Percentiles rank a stretch among this genome's conserved stretches.
Evolutionary conservation across 2,797 vertebrate species (phyloP).

Genomic region (Brachyalestes nurse): DNA sequence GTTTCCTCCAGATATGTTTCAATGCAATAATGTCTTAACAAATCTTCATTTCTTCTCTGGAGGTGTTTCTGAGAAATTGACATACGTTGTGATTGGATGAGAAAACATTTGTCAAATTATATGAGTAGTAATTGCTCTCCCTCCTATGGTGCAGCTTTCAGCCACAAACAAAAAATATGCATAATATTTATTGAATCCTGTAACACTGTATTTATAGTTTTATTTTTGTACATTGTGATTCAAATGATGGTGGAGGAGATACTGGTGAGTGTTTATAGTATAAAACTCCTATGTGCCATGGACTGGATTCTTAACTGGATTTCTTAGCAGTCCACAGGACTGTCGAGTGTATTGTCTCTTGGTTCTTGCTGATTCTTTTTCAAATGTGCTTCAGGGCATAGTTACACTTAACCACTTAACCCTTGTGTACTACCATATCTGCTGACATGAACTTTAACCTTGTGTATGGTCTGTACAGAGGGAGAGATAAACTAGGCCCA

Average conservation of each 20-base stretch:
- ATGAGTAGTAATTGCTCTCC: slow-evolving; percentile 10
- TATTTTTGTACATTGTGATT: slow-evolving; percentile 82
- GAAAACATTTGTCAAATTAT: slow-evolving; percentile 18
- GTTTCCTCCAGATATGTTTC: slow-evolving; percentile 36
- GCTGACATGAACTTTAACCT: slow-evolving; percentile 35
- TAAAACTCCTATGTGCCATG: slow-evolving; percentile 51
- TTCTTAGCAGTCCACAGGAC: slow-evolving; percentile 23
- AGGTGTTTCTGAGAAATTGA: slow-evolving; percentile 14
- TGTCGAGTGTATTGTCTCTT: slow-evolving; percentile 13
- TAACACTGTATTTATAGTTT: slow-evolving; percentile 74
- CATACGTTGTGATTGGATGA: slow-evolving; percentile 22
- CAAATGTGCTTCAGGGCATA: neutral
- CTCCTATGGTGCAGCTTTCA: slow-evolving; percentile 20
- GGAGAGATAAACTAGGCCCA: slow-evolving; percentile 14
- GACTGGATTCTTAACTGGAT: slow-evolving; percentile 33
- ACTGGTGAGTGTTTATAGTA: slow-evolving; percentile 46
- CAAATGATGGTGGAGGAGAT: slow-evolving; percentile 67
- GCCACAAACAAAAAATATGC: slow-evolving; percentile 46
- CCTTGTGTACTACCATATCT: slow-evolving; percentile 10
- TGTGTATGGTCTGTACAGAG: slow-evolving; percentile 2
- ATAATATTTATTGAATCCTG: slow-evolving; percentile 42
- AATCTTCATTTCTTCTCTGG: slow-evolving; percentile 11
- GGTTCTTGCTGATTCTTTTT: neutral
- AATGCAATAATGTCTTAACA: slow-evolving; percentile 56
- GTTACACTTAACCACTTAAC: neutral